Evolutionary conservation across 2,888 invertebrate species (phyloP).

Genomic region (Eupithecia inturbata): DNA sequence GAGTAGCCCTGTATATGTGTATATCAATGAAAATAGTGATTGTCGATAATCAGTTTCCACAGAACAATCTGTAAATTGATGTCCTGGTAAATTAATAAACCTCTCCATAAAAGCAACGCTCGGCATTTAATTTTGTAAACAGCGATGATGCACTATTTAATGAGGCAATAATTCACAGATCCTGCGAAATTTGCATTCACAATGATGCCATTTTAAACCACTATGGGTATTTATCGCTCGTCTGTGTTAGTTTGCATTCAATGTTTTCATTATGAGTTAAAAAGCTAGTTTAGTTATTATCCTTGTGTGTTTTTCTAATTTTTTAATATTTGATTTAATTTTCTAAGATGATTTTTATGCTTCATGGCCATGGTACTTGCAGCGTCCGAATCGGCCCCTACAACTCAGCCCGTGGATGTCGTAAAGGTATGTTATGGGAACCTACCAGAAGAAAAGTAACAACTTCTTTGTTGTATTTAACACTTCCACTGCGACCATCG

Average conservation of each 20-base stretch:
- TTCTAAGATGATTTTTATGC: no score
- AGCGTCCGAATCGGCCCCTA: not conserved
- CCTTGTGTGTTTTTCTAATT: not conserved
- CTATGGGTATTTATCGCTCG: conserved; percentile 1
- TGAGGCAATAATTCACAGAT: conserved; percentile 52
- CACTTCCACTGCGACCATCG: not conserved
- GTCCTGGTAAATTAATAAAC: conserved; percentile 34
- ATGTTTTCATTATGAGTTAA: not conserved
- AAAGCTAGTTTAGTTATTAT: not conserved
- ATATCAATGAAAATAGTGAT: not conserved
- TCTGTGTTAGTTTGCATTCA: conserved; percentile 4
- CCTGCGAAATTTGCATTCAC: conserved; percentile 56
- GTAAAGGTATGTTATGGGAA: not conserved
- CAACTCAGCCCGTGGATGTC: not conserved
- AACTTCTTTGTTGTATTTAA: not conserved
- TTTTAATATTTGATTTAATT: no score
- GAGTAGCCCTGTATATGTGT: no score
- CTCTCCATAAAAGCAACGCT: conserved; percentile 52
- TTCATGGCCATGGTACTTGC: not conserved
- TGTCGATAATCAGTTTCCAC: not conserved
- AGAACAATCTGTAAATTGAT: conserved; percentile 10
- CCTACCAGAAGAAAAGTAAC: not conserved
- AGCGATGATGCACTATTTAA: conserved; percentile 51
- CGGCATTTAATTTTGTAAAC: conserved; percentile 49
- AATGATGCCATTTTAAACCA: conserved; percentile 49